phyloP scores from a whole-genome alignment of 2,797 vertebrate genomes.

The Hippoglossus hippoglossus region DNA sequence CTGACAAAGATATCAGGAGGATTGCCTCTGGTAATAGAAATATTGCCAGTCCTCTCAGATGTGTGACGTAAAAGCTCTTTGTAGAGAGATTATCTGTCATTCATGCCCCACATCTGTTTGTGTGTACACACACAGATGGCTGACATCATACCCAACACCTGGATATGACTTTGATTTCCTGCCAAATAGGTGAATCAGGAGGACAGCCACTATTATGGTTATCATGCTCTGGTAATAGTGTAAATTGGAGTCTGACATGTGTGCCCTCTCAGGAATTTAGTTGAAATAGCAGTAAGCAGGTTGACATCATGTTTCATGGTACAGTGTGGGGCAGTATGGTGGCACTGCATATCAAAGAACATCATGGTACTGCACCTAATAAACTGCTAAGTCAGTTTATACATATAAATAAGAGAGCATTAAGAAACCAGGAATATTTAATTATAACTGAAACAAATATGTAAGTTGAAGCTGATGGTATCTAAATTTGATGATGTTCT shows the following conservation, averaged over 20 bases:
- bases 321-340: neutral
- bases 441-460: too few relatives aligned
- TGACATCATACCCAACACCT: conserved; percentile 79
- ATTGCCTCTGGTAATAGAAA: conserved; percentile 52
- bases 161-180: conserved; percentile 79
- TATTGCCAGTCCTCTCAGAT: conserved; percentile 44
- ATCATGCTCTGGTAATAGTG: conserved; percentile 72
- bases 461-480: too few relatives aligned
- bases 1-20: conserved; percentile 56
- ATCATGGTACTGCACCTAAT: too few relatives aligned
- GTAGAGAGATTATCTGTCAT: conserved; percentile 77
- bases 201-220: conserved; percentile 69
- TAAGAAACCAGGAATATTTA: too few relatives aligned
- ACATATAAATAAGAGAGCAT: too few relatives aligned
- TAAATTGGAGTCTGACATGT: conserved; percentile 57
- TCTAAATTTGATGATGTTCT: too few relatives aligned
- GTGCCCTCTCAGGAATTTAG: conserved; percentile 49
- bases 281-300: conserved; percentile 38
- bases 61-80: conserved; percentile 62
- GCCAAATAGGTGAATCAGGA: conserved; percentile 78
- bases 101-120: conserved; percentile 77
- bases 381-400: too few relatives aligned
- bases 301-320: conserved; percentile 24
- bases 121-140: conserved; percentile 74
- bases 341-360: too few relatives aligned